A percentile compares a stretch with the other conserved stretches of the same genome.
phyloP scores from a whole-genome alignment of 1,140 invertebrate genomes.

The Littorina saxatilis region DNA sequence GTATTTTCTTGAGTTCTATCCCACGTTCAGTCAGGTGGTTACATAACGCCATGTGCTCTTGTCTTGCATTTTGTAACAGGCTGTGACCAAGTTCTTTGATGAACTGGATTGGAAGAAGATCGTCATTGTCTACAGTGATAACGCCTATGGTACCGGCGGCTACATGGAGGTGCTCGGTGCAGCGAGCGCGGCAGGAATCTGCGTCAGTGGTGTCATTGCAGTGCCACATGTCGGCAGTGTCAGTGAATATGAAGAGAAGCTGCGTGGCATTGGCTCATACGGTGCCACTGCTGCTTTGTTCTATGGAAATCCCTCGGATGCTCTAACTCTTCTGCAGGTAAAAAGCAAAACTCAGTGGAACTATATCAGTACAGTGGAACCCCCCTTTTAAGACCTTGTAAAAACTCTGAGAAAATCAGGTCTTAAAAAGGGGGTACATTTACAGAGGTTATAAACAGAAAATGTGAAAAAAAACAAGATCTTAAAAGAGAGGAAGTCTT shows the following conservation, averaged over 20 bases:
- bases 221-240: constrained; percentile 35
- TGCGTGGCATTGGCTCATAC: constrained; percentile 42
- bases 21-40: no score
- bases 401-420: no score
- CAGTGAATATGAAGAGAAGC: constrained; percentile 30
- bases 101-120: constrained; percentile 74
- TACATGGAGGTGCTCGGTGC: constrained; percentile 61
- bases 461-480: no score
- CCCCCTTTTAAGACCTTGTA: no score
- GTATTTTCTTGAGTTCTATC: no score
- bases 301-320: constrained; percentile 43
- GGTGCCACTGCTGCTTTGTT: constrained; percentile 55
- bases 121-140: constrained; percentile 70
- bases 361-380: no score
- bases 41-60: no score
- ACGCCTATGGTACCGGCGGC: constrained; percentile 61
- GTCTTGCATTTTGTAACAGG: constrained; percentile 64
- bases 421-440: no score
- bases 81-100: constrained; percentile 67
- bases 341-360: no score
- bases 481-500: no score
- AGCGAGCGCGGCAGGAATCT: constrained; percentile 52
- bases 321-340: constrained; percentile 8
- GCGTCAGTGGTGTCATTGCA: constrained; percentile 49
- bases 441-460: no score